phyloP scores from a whole-genome alignment of 2,113 vertebrate genomes.

The Sterna hirundo region DNA sequence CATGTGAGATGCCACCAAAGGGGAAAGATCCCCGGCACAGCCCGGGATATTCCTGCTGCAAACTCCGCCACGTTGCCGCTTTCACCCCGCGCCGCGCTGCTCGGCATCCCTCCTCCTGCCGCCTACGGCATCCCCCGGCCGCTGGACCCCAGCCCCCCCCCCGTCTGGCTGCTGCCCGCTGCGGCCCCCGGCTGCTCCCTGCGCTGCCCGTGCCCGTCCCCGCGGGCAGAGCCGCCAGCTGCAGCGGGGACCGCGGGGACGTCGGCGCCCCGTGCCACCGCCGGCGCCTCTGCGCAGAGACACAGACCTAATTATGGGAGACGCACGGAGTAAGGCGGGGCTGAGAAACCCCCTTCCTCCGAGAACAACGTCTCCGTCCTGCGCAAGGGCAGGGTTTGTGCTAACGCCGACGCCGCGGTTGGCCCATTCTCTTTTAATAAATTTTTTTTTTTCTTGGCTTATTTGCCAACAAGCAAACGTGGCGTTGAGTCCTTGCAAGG shows the following conservation, averaged over 20 bases:
- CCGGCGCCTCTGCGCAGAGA: not conserved
- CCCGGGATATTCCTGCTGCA: not conserved
- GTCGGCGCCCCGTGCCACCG: not conserved
- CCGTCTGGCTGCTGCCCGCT: not conserved
- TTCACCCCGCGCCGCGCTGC: accelerated
- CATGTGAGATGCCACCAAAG: accelerated
- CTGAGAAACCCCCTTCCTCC: not conserved
- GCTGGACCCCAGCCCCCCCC: not conserved
- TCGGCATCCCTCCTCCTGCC: not conserved
- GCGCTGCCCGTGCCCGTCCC: not conserved
- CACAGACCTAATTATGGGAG: not conserved
- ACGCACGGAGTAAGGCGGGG: accelerated
- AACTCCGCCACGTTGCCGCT: not conserved
- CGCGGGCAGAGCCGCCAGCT: not conserved
- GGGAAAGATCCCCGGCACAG: not conserved
- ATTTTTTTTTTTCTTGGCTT: not conserved
- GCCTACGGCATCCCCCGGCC: not conserved
- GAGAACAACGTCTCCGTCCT: accelerated
- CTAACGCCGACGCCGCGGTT: accelerated
- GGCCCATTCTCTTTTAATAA: accelerated
- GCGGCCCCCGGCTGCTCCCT: not conserved
- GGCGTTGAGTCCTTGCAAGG: not conserved
- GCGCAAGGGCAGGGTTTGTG: not conserved
- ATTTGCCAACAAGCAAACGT: accelerated
- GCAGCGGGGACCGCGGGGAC: accelerated